Base-by-base conservation (phyloP, 2,888 invertebrate genomes). In the Cordilura impudica region DNA sequence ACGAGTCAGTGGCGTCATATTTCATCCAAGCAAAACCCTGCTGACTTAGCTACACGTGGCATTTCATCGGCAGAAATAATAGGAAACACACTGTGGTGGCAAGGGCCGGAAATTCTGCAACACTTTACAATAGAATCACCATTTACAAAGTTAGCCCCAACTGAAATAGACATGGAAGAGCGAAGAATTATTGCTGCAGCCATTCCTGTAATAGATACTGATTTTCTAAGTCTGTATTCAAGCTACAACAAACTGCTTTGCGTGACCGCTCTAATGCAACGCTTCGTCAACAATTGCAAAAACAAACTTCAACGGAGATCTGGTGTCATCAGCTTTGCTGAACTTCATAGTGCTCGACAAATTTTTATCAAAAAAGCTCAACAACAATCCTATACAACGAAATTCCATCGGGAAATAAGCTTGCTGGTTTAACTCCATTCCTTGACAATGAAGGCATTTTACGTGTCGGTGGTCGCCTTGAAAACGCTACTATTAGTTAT, bases 401-500 rank as follows among this genome's bases (percentile, higher is more conserved):
- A 23, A 58, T 69, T 1, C 23, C 76, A n/a, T 7, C n/a, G 0
- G 78, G 45, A 47, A 66, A 78, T 21, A 81, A 81, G 18, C 71
- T 79, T 16, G 7, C 58, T n/a, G 1, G 45, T 8, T 31, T 83
- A 23, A 43, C 47, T n/a, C 81, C 81, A 18, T 83, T 83, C 56
- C 49, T 82, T n/a, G 82, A 81, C 18, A 16, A 54, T 4, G 18
- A 67, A 16, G 69, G 76, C 4, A 18, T 6, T n/a, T n/a, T n/a
- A n/a, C n/a, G n/a, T n/a, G n/a, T n/a, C n/a, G n/a, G n/a, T n/a
- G n/a, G n/a, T n/a, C 78, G 82, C 35, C 29, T 81, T 2, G 31
- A 72, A 10, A 83, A 83, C 12, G 76, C 81, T 12, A 23, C 63
- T 2, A 56, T 82, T 7, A 72, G 54, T 1, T 82, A 75, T 21